These are phyloP conservation scores for Dysidea cf. avara DNA, from an alignment of 37 sponge, comb jelly and placozoan species.

Conservation along the genomic window DNA sequence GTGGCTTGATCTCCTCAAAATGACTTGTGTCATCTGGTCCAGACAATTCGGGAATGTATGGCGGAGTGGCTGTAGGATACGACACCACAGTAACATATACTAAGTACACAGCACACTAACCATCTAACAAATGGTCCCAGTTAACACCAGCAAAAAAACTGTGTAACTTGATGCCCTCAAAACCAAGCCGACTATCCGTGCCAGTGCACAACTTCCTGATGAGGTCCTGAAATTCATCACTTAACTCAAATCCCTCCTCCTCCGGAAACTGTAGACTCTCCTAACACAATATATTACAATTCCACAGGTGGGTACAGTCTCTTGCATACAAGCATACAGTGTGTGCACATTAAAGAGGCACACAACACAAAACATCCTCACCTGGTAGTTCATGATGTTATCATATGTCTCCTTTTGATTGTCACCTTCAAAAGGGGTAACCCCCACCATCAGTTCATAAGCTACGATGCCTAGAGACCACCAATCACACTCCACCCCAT, in stretches of 20 bases:
- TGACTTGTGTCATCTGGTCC: slow-evolving; percentile 78
- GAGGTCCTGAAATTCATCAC: slow-evolving; percentile 49
- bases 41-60: slow-evolving; percentile 64
- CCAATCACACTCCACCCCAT: slow-evolving; percentile 93
- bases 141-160: slow-evolving; percentile 60
- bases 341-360: background rate
- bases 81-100: background rate
- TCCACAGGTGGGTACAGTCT: background rate
- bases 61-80: slow-evolving; percentile 60
- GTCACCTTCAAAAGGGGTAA: slow-evolving; percentile 89
- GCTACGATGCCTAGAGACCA: slow-evolving; percentile 97
- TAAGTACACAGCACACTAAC: slow-evolving; percentile 12
- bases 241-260: slow-evolving; percentile 35
- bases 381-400: slow-evolving; percentile 88
- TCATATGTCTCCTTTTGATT: slow-evolving; percentile 79
- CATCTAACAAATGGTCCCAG: slow-evolving; percentile 53
- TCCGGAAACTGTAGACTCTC: slow-evolving; percentile 68
- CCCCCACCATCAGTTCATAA: slow-evolving; percentile 88
- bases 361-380: slow-evolving; percentile 10
- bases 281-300: slow-evolving; percentile 18
- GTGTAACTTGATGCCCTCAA: slow-evolving; percentile 59
- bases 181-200: slow-evolving; percentile 38
- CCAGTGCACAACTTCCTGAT: slow-evolving; percentile 58
- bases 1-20: slow-evolving; percentile 68
- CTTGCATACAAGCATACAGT: background rate